Evolutionary conservation across 2,797 vertebrate species (phyloP).

Genomic region (Lutjanus campechanus): DNA sequence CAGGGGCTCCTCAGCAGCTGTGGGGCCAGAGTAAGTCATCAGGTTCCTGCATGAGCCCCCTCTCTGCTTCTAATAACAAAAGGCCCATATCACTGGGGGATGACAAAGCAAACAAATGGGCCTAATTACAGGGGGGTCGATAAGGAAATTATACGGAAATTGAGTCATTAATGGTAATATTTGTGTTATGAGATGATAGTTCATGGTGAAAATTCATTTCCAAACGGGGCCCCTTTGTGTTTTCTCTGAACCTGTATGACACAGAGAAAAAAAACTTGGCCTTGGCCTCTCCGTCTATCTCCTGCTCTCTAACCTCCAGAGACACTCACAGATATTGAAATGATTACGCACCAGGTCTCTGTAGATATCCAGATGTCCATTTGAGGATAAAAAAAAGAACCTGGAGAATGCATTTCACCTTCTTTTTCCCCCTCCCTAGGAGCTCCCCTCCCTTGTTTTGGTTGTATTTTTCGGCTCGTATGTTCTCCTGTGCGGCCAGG

Average conservation of each 20-base stretch:
- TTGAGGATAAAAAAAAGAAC: constrained; percentile 56
- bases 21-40: constrained; percentile 60
- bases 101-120: constrained; percentile 81
- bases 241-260: constrained; percentile 57
- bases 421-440: neutral
- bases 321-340: constrained; percentile 57
- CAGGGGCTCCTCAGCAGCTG: constrained; percentile 39
- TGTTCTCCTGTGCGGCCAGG: constrained; percentile 41
- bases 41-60: constrained; percentile 57
- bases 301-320: constrained; percentile 49
- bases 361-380: constrained; percentile 69
- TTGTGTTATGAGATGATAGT: constrained; percentile 77
- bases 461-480: constrained; percentile 47
- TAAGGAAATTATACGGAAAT: constrained; percentile 83
- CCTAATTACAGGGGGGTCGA: constrained; percentile 65
- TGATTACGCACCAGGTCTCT: constrained; percentile 60
- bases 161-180: constrained; percentile 77
- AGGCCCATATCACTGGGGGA: constrained; percentile 63
- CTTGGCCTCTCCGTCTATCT: constrained; percentile 35
- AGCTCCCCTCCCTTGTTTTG: constrained; percentile 15
- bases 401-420: constrained; percentile 36
- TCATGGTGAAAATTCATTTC: constrained; percentile 64
- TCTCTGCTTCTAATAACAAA: constrained; percentile 72
- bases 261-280: constrained; percentile 34
- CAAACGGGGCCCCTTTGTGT: constrained; percentile 57